Conservation (phyloP, 2,113 vertebrate species). For the Epinephelus lanceolatus region DNA sequence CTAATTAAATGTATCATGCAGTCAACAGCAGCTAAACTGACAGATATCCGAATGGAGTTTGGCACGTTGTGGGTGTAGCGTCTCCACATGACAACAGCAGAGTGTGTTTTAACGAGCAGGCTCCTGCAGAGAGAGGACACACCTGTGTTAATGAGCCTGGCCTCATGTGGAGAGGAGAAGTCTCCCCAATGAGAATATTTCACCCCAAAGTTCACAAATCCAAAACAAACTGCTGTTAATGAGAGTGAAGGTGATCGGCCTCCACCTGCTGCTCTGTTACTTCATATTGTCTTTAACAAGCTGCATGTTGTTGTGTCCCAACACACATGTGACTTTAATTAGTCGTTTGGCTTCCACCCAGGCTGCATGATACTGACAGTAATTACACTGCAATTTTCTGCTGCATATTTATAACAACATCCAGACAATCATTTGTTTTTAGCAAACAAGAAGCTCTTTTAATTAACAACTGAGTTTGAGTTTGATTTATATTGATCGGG, state of each 20-base stretch:
- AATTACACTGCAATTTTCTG: not conserved
- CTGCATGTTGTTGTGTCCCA: not conserved
- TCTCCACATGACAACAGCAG: not conserved
- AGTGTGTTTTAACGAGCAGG: conserved; percentile 27
- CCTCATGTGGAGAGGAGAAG: conserved; percentile 1
- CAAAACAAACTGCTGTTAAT: not conserved
- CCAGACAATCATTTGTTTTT: not conserved
- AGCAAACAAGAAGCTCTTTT: not conserved
- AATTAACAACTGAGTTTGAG: no score
- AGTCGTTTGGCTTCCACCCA: not conserved
- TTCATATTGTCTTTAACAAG: not conserved
- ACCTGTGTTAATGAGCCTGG: conserved; percentile 35
- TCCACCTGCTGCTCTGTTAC: not conserved
- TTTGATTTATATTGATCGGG: not conserved
- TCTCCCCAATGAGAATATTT: not conserved
- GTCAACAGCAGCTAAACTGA: not conserved
- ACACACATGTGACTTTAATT: conserved; percentile 11
- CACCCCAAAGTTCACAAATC: not conserved
- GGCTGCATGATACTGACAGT: not conserved
- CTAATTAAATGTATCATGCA: not conserved
- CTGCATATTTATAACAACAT: no score
- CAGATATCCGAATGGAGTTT: conserved; percentile 35
- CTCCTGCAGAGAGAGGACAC: conserved; percentile 19
- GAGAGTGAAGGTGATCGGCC: not conserved
- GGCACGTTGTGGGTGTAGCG: not conserved